Percentiles rank a stretch among this genome's conserved stretches.
These are phyloP conservation scores for Agelastica alni DNA, from an alignment of 2,888 invertebrate species.

Conservation along the genomic window DNA sequence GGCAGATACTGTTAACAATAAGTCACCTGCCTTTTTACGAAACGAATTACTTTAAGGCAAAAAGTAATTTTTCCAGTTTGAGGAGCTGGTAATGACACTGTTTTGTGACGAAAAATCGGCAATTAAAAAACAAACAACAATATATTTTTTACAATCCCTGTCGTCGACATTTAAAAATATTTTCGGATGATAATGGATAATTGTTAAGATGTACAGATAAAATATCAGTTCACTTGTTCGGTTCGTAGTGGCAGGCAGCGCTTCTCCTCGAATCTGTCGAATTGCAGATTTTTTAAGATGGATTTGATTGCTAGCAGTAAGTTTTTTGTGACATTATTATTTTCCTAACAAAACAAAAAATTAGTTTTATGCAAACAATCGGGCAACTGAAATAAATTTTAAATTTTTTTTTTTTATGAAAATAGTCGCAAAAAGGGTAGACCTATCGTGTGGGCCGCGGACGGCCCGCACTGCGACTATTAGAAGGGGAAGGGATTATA, in stretches of 20 bases:
- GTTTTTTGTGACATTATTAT: neutral
- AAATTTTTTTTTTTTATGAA: no score
- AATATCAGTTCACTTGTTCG: neutral
- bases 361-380: no score
- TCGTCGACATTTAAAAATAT: conserved; percentile 1
- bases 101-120: neutral
- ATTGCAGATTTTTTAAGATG: conserved; percentile 3
- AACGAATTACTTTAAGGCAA: neutral
- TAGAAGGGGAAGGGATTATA: no score
- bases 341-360: no score
- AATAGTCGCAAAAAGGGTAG: no score
- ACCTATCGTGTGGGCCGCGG: no score
- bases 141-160: neutral
- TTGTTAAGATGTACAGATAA: conserved; percentile 7
- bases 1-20: conserved; percentile 10
- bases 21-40: conserved; percentile 12
- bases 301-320: conserved; percentile 2
- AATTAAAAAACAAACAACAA: conserved; percentile 2
- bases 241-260: neutral
- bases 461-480: no score
- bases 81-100: neutral
- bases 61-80: conserved; percentile 3
- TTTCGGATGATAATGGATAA: neutral
- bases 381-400: no score
- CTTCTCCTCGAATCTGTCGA: neutral